phyloP scores from a whole-genome alignment of 2,797 vertebrate species.

The Sciurus vulgaris region DNA sequence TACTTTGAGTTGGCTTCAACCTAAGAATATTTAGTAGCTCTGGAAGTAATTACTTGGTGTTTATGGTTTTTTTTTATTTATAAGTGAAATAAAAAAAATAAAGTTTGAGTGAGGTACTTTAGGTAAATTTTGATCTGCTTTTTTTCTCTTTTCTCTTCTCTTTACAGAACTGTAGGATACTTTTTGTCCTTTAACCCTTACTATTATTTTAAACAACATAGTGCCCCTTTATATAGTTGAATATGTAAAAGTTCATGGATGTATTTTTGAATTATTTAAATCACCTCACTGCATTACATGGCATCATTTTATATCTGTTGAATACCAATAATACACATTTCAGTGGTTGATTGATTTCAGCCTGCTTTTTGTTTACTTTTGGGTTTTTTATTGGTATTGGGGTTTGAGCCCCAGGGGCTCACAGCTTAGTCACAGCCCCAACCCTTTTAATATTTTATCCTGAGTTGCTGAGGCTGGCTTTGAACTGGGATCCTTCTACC shows the following conservation, averaged over 20 bases:
- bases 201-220: not conserved
- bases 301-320: not conserved
- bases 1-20: not conserved
- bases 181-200: not conserved
- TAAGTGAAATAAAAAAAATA: constrained; percentile 1
- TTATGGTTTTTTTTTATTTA: not conserved
- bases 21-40: not conserved
- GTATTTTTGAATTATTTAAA: not conserved
- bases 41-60: constrained; percentile 8
- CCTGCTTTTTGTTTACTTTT: no score
- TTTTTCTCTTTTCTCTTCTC: constrained; percentile 27
- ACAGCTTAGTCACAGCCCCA: no score
- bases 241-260: not conserved
- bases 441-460: no score
- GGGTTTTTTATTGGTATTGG: no score
- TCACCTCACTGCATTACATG: not conserved
- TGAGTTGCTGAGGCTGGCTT: no score
- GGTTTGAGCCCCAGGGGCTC: no score
- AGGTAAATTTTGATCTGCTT: not conserved
- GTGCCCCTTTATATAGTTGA: not conserved
- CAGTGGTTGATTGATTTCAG: not conserved
- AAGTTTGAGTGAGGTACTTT: not conserved
- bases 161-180: not conserved
- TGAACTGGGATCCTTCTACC: no score
- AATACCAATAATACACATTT: not conserved